Conservation (phyloP, 2,113 vertebrate species). For the Pedionomus torquatus region DNA sequence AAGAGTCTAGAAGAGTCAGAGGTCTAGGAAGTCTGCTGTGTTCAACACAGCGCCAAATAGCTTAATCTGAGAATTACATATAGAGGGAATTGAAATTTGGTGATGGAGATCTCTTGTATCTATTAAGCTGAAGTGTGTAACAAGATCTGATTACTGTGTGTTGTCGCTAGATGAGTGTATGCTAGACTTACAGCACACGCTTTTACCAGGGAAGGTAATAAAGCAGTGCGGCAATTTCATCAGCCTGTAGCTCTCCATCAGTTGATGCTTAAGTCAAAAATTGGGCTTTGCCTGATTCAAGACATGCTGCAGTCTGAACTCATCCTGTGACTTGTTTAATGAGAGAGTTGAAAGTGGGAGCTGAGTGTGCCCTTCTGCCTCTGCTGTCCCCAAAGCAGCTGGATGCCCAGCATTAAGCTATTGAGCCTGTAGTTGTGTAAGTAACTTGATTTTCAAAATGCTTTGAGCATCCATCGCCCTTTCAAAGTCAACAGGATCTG, state of each 20-base stretch:
- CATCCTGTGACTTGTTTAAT: background rate
- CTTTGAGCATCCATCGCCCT: background rate
- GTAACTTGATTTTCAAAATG: background rate
- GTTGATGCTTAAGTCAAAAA: background rate
- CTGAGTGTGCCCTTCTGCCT: background rate
- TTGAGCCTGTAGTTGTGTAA: background rate
- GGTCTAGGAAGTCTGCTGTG: background rate
- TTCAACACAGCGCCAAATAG: background rate
- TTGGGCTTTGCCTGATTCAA: background rate
- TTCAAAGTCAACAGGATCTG: background rate
- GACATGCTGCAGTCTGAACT: background rate
- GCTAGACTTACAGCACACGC: background rate
- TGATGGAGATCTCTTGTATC: conserved; percentile 2
- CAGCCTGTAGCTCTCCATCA: background rate
- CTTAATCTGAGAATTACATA: background rate
- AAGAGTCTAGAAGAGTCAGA: background rate
- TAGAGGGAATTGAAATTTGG: background rate
- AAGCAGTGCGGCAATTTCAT: background rate
- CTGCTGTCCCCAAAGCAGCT: background rate
- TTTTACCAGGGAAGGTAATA: background rate
- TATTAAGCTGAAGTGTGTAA: background rate
- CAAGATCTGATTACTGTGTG: background rate
- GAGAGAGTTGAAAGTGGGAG: background rate
- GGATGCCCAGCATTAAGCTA: background rate
- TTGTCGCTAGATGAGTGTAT: background rate